phyloP scores from a whole-genome alignment of 30 jellyfish, hydroid and myxozoan species.

The Sanderia malayensis region DNA sequence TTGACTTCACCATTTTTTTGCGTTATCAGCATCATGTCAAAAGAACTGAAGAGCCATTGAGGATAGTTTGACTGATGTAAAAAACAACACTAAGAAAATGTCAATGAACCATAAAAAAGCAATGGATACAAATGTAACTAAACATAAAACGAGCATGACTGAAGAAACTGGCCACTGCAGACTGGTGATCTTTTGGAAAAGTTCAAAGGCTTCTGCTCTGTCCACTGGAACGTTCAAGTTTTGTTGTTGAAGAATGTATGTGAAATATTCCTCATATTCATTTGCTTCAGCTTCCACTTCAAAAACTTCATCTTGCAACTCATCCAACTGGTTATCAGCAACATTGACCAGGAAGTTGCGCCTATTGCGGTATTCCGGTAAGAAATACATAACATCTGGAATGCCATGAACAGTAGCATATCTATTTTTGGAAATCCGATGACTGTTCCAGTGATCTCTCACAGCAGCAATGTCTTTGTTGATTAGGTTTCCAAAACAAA shows the following conservation, averaged over 20 bases:
- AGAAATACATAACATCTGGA: conserved; percentile 18
- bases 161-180: too few relatives aligned
- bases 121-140: too few relatives aligned
- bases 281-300: conserved; percentile 9
- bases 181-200: conserved; percentile 5
- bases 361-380: conserved; percentile 16
- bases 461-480: conserved; percentile 20
- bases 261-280: conserved; percentile 17
- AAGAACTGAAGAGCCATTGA: too few relatives aligned
- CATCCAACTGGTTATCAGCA: conserved; percentile 4
- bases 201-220: conserved; percentile 1
- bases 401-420: conserved; percentile 14
- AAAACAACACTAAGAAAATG: too few relatives aligned
- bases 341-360: conserved; percentile 3
- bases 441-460: conserved; percentile 34
- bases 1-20: too few relatives aligned
- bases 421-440: conserved; percentile 12
- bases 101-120: too few relatives aligned
- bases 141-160: too few relatives aligned
- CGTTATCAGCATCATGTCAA: too few relatives aligned
- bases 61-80: too few relatives aligned
- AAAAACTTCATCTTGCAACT: neutral
- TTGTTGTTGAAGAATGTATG: conserved; percentile 5
- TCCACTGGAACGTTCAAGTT: neutral
- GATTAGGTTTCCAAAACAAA: conserved; percentile 10